Evolutionary conservation across 2,888 invertebrate species (phyloP).

Genomic region (Oscheius sp.): DNA sequence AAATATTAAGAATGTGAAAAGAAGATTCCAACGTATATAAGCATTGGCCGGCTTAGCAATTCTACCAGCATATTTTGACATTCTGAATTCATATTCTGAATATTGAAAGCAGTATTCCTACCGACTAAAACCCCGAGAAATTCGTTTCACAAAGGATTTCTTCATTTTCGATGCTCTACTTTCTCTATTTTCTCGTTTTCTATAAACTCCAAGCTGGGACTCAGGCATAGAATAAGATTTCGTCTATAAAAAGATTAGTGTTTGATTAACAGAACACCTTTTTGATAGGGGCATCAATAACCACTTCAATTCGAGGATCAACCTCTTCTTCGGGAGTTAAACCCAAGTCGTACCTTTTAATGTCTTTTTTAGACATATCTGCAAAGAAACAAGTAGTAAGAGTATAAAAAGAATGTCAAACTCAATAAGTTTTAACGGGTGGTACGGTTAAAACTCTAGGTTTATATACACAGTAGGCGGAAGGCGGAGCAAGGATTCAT

Average conservation of each 20-base stretch:
- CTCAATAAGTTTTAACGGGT: neutral
- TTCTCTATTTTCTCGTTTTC: slow-evolving; percentile 9
- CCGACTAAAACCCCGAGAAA: slow-evolving; percentile 44
- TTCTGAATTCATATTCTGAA: neutral
- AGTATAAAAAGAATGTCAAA: neutral
- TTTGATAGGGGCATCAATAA: slow-evolving; percentile 4
- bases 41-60: slow-evolving; percentile 59
- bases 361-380: slow-evolving; percentile 19
- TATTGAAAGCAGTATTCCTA: neutral
- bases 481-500: neutral
- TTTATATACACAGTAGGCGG: slow-evolving; percentile 19
- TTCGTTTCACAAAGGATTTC: slow-evolving; percentile 37
- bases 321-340: neutral
- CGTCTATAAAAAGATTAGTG: neutral
- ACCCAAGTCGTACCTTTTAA: slow-evolving; percentile 11
- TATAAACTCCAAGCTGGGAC: neutral
- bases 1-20: slow-evolving; percentile 63
- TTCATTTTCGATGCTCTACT: slow-evolving; percentile 32
- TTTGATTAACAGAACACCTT: neutral
- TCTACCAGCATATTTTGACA: slow-evolving; percentile 52
- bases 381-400: neutral
- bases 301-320: slow-evolving; percentile 14
- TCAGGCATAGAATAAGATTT: slow-evolving; percentile 26
- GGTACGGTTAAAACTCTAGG: slow-evolving; percentile 7
- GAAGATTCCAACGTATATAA: slow-evolving; percentile 63